Percentiles rank a stretch among this genome's conserved stretches.
These are phyloP conservation scores for Nasonia oneida DNA, from an alignment of 2,888 invertebrate genomes.

Conservation along the genomic window DNA sequence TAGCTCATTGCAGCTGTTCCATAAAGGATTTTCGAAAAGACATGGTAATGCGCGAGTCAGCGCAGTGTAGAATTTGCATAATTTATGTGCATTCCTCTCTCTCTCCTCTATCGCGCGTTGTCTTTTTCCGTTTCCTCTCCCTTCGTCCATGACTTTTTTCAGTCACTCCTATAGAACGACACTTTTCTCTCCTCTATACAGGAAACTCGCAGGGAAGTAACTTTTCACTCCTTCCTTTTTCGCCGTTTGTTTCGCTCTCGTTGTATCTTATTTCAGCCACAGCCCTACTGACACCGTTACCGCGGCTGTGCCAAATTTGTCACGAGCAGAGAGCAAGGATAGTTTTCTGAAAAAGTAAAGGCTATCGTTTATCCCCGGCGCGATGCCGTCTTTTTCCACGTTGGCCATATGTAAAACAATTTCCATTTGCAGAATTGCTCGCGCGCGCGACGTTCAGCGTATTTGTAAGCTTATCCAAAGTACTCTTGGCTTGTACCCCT, in stretches of 20 bases:
- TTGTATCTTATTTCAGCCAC: slow-evolving; percentile 59
- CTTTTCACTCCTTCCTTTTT: slow-evolving; percentile 56
- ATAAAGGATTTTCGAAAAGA: slow-evolving; percentile 10
- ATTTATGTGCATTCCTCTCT: slow-evolving; percentile 53
- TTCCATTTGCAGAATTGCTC: slow-evolving; percentile 52
- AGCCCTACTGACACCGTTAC: slow-evolving; percentile 50
- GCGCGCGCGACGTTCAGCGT: slow-evolving; percentile 2
- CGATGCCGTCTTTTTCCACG: background rate
- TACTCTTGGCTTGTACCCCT: slow-evolving; percentile 14
- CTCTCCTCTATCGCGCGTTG: slow-evolving; percentile 4
- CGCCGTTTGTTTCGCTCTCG: slow-evolving; percentile 55
- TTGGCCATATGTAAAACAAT: slow-evolving; percentile 49
- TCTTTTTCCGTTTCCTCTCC: slow-evolving; percentile 39
- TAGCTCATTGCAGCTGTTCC: background rate
- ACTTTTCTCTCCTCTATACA: slow-evolving; percentile 31
- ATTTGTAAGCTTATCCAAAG: slow-evolving; percentile 34
- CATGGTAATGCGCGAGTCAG: slow-evolving; percentile 20
- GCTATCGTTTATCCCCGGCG: slow-evolving; percentile 47
- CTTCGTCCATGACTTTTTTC: slow-evolving; percentile 17
- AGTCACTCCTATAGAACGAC: slow-evolving; percentile 30
- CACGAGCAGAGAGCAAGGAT: slow-evolving; percentile 33
- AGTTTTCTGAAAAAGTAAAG: slow-evolving; percentile 55
- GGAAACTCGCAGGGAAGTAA: slow-evolving; percentile 58
- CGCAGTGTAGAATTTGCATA: slow-evolving; percentile 47
- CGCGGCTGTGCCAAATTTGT: slow-evolving; percentile 60